Conservation (phyloP, 2,888 invertebrate species). For the Apamea monoglypha region DNA sequence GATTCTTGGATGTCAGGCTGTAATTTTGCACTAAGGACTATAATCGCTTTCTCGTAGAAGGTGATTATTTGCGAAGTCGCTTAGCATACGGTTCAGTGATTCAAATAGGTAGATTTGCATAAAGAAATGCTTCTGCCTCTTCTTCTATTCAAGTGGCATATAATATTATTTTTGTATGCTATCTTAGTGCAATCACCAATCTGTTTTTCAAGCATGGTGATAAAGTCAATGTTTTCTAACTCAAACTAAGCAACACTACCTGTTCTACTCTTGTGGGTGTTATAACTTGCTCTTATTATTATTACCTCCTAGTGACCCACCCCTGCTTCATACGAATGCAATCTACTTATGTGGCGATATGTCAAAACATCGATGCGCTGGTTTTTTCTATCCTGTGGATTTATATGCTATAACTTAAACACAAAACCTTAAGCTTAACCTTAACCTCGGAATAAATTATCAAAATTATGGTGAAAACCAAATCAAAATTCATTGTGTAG, state of each 20-base stretch:
- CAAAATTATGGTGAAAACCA: too few species aligned
- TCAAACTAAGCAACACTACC: neutral
- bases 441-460: neutral
- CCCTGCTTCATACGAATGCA: too few species aligned
- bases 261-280: neutral
- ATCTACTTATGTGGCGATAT: too few species aligned
- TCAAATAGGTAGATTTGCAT: neutral
- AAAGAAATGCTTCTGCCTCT: neutral
- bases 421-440: neutral
- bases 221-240: neutral
- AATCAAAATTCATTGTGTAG: neutral
- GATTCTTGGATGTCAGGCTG: neutral
- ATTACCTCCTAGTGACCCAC: too few species aligned
- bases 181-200: neutral
- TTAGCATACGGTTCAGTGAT: neutral
- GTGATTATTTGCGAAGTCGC: neutral
- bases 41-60: neutral
- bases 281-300: too few species aligned
- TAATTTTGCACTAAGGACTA: neutral
- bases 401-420: neutral
- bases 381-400: too few species aligned
- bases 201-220: neutral
- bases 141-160: neutral
- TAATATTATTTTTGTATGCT: neutral
- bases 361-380: too few species aligned